Evolutionary conservation across 2,888 invertebrate species (phyloP).

Genomic region (Dilophus febrilis): DNA sequence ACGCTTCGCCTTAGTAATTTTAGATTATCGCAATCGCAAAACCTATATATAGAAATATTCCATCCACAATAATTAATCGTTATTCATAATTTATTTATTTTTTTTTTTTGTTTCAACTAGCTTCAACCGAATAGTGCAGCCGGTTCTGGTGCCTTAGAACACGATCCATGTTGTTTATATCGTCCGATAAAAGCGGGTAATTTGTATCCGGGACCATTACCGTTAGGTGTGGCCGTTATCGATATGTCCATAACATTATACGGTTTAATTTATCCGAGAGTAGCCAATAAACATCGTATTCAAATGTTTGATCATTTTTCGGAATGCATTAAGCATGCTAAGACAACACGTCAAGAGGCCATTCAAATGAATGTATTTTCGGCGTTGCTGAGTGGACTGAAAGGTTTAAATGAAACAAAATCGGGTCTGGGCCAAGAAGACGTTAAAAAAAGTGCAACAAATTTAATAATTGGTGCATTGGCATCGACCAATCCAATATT

Average conservation of each 20-base stretch:
- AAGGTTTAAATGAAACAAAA: constrained; percentile 76
- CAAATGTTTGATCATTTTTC: constrained; percentile 96
- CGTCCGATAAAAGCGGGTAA: constrained; percentile 37
- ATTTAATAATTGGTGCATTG: constrained; percentile 62
- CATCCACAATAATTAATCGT: too few species aligned
- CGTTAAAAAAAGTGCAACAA: constrained; percentile 67
- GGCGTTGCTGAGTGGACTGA: constrained; percentile 74
- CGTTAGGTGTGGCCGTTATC: constrained; percentile 89
- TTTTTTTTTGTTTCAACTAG: constrained; percentile 36
- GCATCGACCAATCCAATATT: constrained; percentile 61
- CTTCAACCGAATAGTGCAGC: constrained; percentile 87
- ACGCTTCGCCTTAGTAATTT: too few species aligned
- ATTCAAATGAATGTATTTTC: constrained; percentile 94
- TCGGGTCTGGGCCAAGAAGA: constrained; percentile 74
- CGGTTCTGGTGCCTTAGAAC: constrained; percentile 91
- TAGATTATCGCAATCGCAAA: too few species aligned
- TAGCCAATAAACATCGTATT: constrained; percentile 87
- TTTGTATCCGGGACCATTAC: constrained; percentile 57
- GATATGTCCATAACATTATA: constrained; percentile 86
- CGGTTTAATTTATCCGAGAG: constrained; percentile 84
- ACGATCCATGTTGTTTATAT: constrained; percentile 87
- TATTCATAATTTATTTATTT: constrained; percentile 4
- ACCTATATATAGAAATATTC: too few species aligned
- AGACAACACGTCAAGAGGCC: constrained; percentile 84
- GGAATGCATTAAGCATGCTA: constrained; percentile 86